Conservation (phyloP, 2,888 invertebrate genomes). For the Acleris emargana region DNA sequence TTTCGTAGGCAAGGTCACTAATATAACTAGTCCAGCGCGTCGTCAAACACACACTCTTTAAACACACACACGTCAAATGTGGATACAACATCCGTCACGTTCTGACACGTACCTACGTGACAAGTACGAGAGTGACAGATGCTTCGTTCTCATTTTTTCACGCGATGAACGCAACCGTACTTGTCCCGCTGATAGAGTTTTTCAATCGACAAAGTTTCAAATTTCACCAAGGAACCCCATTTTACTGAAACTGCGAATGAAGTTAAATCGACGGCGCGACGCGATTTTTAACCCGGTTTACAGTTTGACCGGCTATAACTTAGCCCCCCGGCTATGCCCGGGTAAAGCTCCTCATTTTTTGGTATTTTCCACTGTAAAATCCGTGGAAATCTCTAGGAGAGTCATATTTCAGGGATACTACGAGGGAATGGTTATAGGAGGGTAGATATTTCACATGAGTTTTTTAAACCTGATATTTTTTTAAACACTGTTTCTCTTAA, state of each 20-base stretch:
- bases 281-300: slow-evolving; percentile 24
- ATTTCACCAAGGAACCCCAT: slow-evolving; percentile 9
- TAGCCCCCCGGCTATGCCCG: slow-evolving; percentile 21
- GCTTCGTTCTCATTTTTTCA: too few species aligned
- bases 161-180: too few species aligned
- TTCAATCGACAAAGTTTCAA: slow-evolving; percentile 6
- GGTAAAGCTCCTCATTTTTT: slow-evolving; percentile 33
- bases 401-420: slow-evolving; percentile 29
- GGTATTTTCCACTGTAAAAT: slow-evolving; percentile 30
- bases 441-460: too few species aligned
- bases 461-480: too few species aligned
- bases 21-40: too few species aligned
- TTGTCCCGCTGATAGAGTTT: slow-evolving; percentile 1
- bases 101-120: too few species aligned
- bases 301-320: slow-evolving; percentile 30
- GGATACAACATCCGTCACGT: too few species aligned
- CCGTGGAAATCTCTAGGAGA: background rate
- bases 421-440: background rate
- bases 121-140: too few species aligned
- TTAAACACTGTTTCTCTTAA: too few species aligned
- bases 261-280: slow-evolving; percentile 28
- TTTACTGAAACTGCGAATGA: slow-evolving; percentile 25
- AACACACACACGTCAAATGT: too few species aligned
- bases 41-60: too few species aligned
- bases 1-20: too few species aligned